Base-by-base conservation (phyloP, 2,888 invertebrate genomes). In the Pollenia griseotomentosa region DNA sequence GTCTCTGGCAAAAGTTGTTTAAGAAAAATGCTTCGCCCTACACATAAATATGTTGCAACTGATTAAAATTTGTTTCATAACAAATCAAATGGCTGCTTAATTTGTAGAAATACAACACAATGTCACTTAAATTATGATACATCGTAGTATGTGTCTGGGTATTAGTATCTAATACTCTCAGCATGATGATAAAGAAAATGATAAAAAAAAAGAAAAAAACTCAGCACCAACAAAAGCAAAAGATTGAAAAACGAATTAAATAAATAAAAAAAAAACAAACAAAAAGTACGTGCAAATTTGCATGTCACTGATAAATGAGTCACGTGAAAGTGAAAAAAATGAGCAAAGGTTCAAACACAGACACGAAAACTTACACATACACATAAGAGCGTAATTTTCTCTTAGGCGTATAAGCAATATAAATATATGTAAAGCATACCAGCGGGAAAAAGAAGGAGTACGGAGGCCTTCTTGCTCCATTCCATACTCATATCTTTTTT, bases 201-300 rank as follows among this genome's bases (percentile, higher is more conserved):
- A 33, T 55, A 23, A 23, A 23, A 19, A 71, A 71, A 57, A 14
- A 14, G 14, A 59, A 10, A 10, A 44, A 57, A 57, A 70, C 2
- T 68, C 65, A 66, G 16, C 65, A 46, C 46, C 46, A 46, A 3
- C 2, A 42, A n/a, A 61, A 33, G 16, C n/a, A 33, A 68, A 51
- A 40, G 46, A 14, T 19, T 9, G 2, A 63, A 53, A 46, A 42
- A 19, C 51, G 6, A 11, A 57, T 8, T 2, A 48, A 53, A 14
- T 42, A 9, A 46, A 33, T 19, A 51, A 19, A 2, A 57, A 77
- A 40, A 33, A 33, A 33, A 11, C 5, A 5, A 51, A 63, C 19
- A 11, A 10, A 79, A 55, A 55, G 53, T 71, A 63, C 44, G 53
- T 80, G 51, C 70, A 71, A 71, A 80, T 80, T 80, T 71, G 16